Conservation (phyloP, 2,888 invertebrate species). For the Campaea margaritaria region DNA sequence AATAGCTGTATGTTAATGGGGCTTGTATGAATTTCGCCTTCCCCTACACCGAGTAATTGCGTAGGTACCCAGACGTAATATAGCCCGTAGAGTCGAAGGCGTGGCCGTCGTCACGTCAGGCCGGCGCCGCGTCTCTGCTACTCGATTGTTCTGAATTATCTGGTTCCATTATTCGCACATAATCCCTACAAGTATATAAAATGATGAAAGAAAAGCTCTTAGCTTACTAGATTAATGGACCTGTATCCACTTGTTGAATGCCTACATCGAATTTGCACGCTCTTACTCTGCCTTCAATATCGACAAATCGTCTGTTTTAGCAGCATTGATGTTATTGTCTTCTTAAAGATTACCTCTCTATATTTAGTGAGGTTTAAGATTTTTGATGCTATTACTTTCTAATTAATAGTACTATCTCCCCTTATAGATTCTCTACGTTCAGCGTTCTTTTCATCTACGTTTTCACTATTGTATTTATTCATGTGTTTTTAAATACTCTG, state of each 20-base stretch:
- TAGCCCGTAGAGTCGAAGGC: slow-evolving; percentile 69
- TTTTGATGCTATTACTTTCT: slow-evolving; percentile 1
- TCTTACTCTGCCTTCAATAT: background rate
- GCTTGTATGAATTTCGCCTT: slow-evolving; percentile 50
- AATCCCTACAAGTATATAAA: slow-evolving; percentile 36
- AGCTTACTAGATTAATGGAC: slow-evolving; percentile 2
- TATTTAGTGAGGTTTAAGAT: too few relatives aligned
- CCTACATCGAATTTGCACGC: background rate
- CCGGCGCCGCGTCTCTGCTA: slow-evolving; percentile 71
- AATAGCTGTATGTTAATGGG: slow-evolving; percentile 47
- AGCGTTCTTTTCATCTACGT: slow-evolving; percentile 10
- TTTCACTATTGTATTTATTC: slow-evolving; percentile 46
- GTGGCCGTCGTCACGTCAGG: slow-evolving; percentile 77
- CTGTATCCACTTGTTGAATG: slow-evolving; percentile 10
- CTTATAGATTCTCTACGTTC: slow-evolving; percentile 13
- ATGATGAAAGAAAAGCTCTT: slow-evolving; percentile 37
- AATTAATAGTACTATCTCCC: background rate
- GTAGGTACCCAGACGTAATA: slow-evolving; percentile 59
- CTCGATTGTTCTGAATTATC: slow-evolving; percentile 65
- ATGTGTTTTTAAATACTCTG: slow-evolving; percentile 40
- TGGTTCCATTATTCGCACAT: slow-evolving; percentile 49
- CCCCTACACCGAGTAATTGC: slow-evolving; percentile 55
- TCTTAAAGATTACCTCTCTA: too few relatives aligned
- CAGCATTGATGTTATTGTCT: background rate
- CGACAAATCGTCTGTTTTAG: background rate